Base-by-base conservation (phyloP, 2,797 vertebrate species). In the Protosalanx chinensis region DNA sequence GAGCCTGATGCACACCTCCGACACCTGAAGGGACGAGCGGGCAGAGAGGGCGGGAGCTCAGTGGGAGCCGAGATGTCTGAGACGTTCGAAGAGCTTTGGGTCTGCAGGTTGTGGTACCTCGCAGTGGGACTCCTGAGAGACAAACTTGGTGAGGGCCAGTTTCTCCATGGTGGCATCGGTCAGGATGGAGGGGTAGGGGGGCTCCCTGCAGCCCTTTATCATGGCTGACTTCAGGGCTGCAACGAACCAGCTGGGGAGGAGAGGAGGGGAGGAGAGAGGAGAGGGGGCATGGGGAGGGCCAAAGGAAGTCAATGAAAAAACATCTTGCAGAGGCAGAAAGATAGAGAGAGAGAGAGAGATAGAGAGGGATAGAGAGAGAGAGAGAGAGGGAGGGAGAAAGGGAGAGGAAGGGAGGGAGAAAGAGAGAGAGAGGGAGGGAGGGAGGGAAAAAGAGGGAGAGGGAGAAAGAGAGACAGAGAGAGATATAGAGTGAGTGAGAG, bases 91-190 rank as follows among this genome's bases (percentile, higher is more conserved):
- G 35, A 37, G 6, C 41, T 46, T 46, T 46, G 41, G 10, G 41
- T 12, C 41, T 46, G 2, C n/a, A n/a, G 15, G 51, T n/a, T 16
- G 16, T n/a, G 18, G 51, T 86, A 98, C 98, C 94, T 98, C 97
- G 15, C 93, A 95, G 37, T 94, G 93, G 27, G 94, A 94, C 81
- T 99, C 97, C 83, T 96, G 97, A 1, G 96, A 95, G 77, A 98
- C 93, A 23, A 99, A 99, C 77, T 98, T 99, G 4, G 93, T 96
- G 15, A 99, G 93, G 0, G 98, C 93, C 78, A 99, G 93, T 84
- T 93, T 98, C 89, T 98, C 96, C 97, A 98, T 98, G 59, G 98
- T 98, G 84, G 98, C 97, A 0, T 99, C 98, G 0, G 95, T 98
- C 76, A 98, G 93, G 72, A 98, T 74, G 27, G 94, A 93, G 53